Evolutionary conservation across 2,888 invertebrate genomes (phyloP), one percentile per base, ranked within the genome.

Genomic region (Geotrupes spiniger): DNA sequence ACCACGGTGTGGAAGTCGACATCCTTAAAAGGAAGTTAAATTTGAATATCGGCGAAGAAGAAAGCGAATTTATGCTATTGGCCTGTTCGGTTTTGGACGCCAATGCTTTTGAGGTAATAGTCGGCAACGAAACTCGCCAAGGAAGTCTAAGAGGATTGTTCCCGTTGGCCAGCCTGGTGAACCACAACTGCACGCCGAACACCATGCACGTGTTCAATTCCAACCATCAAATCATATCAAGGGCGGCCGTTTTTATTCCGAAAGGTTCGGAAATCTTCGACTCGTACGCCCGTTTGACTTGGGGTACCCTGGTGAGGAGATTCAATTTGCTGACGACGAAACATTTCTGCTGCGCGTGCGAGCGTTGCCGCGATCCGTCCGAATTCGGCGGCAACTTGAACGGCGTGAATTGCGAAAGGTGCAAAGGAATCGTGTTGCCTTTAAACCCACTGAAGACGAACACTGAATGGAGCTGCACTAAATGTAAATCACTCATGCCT

Each of bases 101-200:
- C 2, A 85, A 84, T 65, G 83, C 85, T 27, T 86, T 82, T 65
- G 83, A 84, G 75, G 81, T 71, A n/a, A 33, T 63, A n/a, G 52
- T 60, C 2, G 59, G 59, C 77, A 56, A 76, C 76, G 43, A 74
- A 69, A 46, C 65, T 67, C 11, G 75, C 66, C 53, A 75, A 36
- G 52, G 62, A 71, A 50, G 74, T 72, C 54, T 77, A 69, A 58
- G 76, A 74, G 87, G 84, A 8, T 68, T 87, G 42, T 88, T 82
- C 71, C 84, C 85, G 14, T 74, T 85, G 47, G 78, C 82, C 1
- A 79, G 82, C 31, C 71, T 86, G 50, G 78, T 85, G 72, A 87
- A 87, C 71, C 87, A 87, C 65, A 76, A 74, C 46, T 88, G 88
- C 64, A 71, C 76, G 16, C 81, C 87, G 3, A 88, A 87, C 64